Percentiles rank a stretch among this genome's conserved stretches.
phyloP scores from a whole-genome alignment of 2,888 invertebrate species.

The Metallyticus violacea region DNA sequence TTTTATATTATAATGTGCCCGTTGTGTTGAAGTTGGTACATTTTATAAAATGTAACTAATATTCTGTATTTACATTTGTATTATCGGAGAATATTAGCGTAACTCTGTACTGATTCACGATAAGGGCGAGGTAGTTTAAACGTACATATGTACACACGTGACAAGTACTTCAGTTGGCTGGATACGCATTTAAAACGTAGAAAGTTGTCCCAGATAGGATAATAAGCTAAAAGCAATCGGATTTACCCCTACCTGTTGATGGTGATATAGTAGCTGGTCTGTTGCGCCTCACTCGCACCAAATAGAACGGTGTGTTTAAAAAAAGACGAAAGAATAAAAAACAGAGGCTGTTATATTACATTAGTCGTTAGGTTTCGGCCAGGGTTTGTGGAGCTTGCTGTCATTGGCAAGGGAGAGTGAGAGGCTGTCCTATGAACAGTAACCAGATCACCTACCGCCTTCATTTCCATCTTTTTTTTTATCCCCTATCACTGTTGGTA shows the following conservation, averaged over 20 bases:
- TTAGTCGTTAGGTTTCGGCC: not conserved
- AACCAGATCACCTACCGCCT: not conserved
- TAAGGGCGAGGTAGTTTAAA: too few species aligned
- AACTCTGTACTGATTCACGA: too few species aligned
- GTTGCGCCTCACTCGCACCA: not conserved
- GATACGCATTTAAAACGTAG: not conserved
- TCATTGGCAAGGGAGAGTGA: not conserved
- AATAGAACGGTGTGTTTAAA: not conserved
- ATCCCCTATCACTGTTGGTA: too few species aligned
- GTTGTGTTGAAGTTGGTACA: too few species aligned
- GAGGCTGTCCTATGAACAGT: not conserved
- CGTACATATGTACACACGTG: too few species aligned
- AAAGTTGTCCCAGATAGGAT: not conserved
- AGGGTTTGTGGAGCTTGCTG: not conserved
- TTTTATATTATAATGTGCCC: too few species aligned
- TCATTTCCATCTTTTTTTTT: not conserved
- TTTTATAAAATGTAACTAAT: too few species aligned
- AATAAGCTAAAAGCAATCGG: not conserved
- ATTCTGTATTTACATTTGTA: too few species aligned
- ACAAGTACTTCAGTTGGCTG: not conserved
- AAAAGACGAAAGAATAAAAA: not conserved
- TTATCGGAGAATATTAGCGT: too few species aligned
- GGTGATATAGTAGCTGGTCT: not conserved
- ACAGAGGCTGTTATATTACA: not conserved
- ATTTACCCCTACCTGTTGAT: not conserved